Conservation (phyloP, 2,113 vertebrate species). For the Rhinopomastus cyanomelas region DNA sequence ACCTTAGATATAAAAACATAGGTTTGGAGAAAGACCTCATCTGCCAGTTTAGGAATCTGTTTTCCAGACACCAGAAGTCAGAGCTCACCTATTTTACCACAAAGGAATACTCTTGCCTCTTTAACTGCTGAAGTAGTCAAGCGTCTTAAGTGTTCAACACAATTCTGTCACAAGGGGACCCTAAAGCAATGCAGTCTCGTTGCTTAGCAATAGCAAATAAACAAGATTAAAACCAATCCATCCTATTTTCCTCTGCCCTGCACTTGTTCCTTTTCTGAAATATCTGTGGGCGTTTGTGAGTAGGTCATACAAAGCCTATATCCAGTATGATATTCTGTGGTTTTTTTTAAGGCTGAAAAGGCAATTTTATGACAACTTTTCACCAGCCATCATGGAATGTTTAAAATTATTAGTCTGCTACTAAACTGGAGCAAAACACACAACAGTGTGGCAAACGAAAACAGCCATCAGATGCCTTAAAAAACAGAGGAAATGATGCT, state of each 20-base stretch:
- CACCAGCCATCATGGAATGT: neutral
- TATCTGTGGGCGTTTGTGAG: neutral
- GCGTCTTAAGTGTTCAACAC: neutral
- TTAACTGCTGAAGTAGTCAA: neutral
- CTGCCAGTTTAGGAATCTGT: neutral
- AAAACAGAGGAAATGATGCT: neutral
- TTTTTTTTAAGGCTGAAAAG: neutral
- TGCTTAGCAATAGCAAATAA: slow-evolving; percentile 12
- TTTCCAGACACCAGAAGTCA: neutral
- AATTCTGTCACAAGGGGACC: neutral
- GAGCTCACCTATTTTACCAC: neutral
- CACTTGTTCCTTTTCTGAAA: neutral
- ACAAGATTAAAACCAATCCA: neutral
- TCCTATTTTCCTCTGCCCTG: neutral
- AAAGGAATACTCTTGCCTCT: neutral
- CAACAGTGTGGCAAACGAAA: neutral
- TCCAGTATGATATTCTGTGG: neutral
- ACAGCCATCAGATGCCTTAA: neutral
- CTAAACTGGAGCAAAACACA: neutral
- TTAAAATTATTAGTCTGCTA: neutral
- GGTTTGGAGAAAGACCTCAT: neutral
- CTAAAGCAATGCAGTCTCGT: neutral
- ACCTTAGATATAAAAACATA: neutral
- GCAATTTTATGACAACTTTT: neutral
- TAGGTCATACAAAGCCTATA: neutral